These are phyloP conservation scores for Adelges cooleyi DNA, from an alignment of 1,140 invertebrate genomes.

Conservation along the genomic window DNA sequence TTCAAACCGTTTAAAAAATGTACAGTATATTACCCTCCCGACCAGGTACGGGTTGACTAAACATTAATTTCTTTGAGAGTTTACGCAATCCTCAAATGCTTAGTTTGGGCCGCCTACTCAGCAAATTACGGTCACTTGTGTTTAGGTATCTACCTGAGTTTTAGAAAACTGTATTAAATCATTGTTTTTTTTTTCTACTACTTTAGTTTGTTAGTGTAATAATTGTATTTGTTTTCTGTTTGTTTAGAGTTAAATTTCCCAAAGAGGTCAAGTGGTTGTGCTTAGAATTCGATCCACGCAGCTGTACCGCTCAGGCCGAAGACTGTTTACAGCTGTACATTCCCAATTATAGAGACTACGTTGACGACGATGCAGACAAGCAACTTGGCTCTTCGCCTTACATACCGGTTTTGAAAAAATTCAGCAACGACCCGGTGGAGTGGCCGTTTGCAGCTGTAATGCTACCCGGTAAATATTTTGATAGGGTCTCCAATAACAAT, in stretches of 20 bases:
- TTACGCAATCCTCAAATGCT: no score
- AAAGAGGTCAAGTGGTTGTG: conserved; percentile 79
- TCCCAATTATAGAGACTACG: conserved; percentile 13
- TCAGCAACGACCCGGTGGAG: conserved; percentile 11
- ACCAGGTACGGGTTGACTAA: no score
- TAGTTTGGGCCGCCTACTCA: no score
- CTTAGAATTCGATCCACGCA: conserved; percentile 84
- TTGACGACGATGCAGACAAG: not conserved
- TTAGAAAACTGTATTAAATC: no score
- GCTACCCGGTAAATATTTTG: conserved; percentile 56
- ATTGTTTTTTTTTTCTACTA: no score
- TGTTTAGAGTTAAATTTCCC: conserved; percentile 70
- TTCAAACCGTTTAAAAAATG: no score
- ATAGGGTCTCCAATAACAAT: not conserved
- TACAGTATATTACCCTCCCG: no score
- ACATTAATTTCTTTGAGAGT: no score
- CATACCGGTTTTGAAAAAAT: conserved; percentile 23
- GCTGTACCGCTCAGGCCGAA: conserved; percentile 85
- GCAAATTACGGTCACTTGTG: no score
- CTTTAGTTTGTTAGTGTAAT: no score
- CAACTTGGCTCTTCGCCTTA: not conserved
- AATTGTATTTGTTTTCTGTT: not conserved
- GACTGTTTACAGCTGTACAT: conserved; percentile 53
- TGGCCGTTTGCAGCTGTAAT: conserved; percentile 82
- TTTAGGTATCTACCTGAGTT: no score